phyloP scores from a whole-genome alignment of 37 sponge, comb jelly and placozoan genomes.

The Tethya wilhelma region DNA sequence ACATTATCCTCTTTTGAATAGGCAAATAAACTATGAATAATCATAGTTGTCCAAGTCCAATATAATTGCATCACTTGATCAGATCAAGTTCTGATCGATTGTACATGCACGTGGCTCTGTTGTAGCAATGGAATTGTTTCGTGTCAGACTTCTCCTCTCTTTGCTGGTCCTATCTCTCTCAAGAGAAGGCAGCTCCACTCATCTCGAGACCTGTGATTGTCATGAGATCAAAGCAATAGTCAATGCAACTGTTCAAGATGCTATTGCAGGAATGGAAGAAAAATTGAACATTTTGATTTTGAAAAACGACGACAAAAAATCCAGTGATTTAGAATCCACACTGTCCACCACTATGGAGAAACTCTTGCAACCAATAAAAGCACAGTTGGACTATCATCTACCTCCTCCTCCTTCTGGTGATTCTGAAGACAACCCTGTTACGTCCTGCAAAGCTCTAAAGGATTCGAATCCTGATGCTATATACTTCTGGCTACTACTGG shows the following conservation, averaged over 20 bases:
- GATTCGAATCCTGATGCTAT: neutral
- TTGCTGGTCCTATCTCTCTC: too few relatives aligned
- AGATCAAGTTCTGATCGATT: too few relatives aligned
- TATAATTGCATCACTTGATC: too few relatives aligned
- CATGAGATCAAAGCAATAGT: too few relatives aligned
- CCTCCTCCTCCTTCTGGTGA: neutral
- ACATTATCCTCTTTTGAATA: too few relatives aligned
- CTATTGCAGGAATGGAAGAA: neutral
- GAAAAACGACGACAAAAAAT: neutral
- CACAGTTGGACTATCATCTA: neutral
- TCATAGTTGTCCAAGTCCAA: too few relatives aligned
- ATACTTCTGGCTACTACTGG: constrained; percentile 4
- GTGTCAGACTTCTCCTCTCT: too few relatives aligned
- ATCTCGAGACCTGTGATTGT: neutral
- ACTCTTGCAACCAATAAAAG: neutral
- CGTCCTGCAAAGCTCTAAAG: neutral
- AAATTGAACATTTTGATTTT: neutral
- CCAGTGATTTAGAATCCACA: too few relatives aligned
- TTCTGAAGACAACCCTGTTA: neutral
- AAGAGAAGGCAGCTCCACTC: too few relatives aligned
- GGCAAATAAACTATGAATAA: too few relatives aligned
- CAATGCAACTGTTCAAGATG: neutral
- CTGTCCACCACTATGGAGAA: neutral
- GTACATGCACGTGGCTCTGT: too few relatives aligned
- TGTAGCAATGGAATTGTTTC: too few relatives aligned